These are phyloP conservation scores for Vesta saturnalis DNA, from an alignment of 2,888 invertebrate species.

Conservation along the genomic window DNA sequence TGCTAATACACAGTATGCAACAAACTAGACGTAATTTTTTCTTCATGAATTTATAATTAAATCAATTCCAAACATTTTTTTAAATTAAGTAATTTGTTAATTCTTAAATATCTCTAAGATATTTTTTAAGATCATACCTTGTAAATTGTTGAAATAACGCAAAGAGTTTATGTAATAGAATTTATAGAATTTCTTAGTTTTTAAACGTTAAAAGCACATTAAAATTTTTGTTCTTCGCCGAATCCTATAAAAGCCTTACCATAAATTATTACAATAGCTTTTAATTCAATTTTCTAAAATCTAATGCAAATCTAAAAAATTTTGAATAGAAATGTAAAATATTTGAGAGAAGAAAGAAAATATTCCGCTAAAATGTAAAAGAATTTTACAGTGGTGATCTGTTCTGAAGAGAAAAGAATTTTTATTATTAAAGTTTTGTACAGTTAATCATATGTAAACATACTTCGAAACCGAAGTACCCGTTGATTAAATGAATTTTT, in stretches of 20 bases:
- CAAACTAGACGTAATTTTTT: no score
- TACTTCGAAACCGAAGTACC: not conserved
- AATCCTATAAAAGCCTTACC: no score
- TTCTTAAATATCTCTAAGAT: not conserved
- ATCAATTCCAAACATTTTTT: no score
- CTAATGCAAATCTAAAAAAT: no score
- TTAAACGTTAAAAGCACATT: no score
- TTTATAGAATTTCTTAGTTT: no score
- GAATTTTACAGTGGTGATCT: not conserved
- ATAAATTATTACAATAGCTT: not conserved
- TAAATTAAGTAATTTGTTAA: not conserved
- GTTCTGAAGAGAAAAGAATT: not conserved
- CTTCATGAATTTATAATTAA: no score
- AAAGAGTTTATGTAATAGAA: not conserved
- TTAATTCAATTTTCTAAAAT: not conserved
- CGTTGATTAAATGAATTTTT: not conserved
- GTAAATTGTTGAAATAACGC: not conserved
- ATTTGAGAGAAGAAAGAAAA: not conserved
- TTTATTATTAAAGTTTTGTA: not conserved
- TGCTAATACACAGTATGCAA: no score
- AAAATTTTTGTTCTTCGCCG: no score
- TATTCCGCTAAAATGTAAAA: conserved; percentile 1
- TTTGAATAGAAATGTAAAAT: not conserved
- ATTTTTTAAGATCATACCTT: not conserved
- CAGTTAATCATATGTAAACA: not conserved